These are phyloP conservation scores for Psilopsiagon aymara DNA, from an alignment of 2,113 vertebrate genomes.

Conservation along the genomic window DNA sequence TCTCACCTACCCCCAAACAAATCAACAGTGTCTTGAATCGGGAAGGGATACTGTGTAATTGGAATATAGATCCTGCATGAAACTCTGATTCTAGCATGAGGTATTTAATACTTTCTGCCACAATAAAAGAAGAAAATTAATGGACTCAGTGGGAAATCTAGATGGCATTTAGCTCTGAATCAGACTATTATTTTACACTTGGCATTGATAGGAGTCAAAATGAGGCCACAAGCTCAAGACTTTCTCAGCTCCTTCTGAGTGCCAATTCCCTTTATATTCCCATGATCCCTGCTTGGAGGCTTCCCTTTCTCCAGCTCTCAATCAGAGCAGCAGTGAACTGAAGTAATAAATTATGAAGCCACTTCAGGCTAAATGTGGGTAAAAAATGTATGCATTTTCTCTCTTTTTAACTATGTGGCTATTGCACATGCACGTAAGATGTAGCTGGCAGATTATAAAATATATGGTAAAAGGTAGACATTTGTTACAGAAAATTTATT, in stretches of 20 bases:
- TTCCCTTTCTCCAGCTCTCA: slow-evolving; percentile 1
- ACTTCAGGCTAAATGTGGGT: slow-evolving; percentile 1
- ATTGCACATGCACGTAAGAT: background rate
- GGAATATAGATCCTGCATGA: slow-evolving; percentile 18
- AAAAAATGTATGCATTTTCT: background rate
- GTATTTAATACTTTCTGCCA: slow-evolving; percentile 41
- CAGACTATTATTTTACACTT: slow-evolving; percentile 62
- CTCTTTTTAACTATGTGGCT: background rate
- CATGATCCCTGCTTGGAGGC: slow-evolving; percentile 7
- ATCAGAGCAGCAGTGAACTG: background rate
- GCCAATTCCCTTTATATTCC: slow-evolving; percentile 3
- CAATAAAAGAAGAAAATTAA: slow-evolving; percentile 41
- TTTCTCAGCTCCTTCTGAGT: background rate
- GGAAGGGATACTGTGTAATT: slow-evolving; percentile 4
- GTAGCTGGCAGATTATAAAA: background rate
- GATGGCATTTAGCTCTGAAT: slow-evolving; percentile 58
- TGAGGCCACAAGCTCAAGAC: slow-evolving; percentile 1
- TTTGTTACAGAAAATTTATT: slow-evolving; percentile 3
- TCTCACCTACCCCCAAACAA: background rate
- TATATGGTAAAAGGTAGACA: background rate
- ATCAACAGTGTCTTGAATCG: background rate
- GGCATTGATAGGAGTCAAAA: slow-evolving; percentile 62
- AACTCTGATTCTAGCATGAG: background rate
- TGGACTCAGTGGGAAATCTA: slow-evolving; percentile 55
- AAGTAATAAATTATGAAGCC: background rate